Evolutionary conservation across 1,140 invertebrate genomes (phyloP), one percentile per base, ranked within the genome.

Genomic region (Mya arenaria): DNA sequence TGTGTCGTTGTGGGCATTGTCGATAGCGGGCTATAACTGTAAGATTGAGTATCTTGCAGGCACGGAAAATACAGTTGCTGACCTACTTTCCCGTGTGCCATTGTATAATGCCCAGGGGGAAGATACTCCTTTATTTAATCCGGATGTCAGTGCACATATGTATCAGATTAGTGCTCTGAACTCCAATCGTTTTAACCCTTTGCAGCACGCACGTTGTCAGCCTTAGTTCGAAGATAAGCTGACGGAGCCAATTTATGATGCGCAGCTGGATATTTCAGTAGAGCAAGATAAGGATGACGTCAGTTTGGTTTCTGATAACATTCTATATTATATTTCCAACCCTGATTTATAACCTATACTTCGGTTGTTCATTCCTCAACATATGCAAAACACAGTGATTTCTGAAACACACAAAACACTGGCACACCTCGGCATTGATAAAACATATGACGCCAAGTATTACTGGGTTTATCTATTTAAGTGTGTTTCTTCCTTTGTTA

Each of bases 401-500:
- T 30, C 73, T 25, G 66, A 85, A 37, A 84, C 84, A 44, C 84
- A 87, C 52, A 77, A 82, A n/a, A 19, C 55, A 3, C 44, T 62
- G 28, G 83, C 80, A 2, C 85, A 85, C 32, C 19, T 73, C 8
- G 85, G 82, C 15, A 65, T 75, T n/a, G 62, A 82, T 30, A 82
- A 84, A 48, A 60, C 32, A 1, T 82, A 28, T 55, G 32, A 78
- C 5, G 17, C 56, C 0, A 83, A 77, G 17, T 83, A 85, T 68
- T 85, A 75, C n/a, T 85, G 72, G 78, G 78, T 82, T 23, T 74
- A 83, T 60, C 23, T 85, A 13, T 85, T 58, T 34, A 81, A 85
- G 52, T 17, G 75, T 19, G 30, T 85, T 1, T 41, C 72, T 52
- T 15, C 34, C 25, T 83, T 66, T 56, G 25, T 83, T 1, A 1